Base-by-base conservation (phyloP, 2,888 invertebrate species). In the Rhagonycha lutea region DNA sequence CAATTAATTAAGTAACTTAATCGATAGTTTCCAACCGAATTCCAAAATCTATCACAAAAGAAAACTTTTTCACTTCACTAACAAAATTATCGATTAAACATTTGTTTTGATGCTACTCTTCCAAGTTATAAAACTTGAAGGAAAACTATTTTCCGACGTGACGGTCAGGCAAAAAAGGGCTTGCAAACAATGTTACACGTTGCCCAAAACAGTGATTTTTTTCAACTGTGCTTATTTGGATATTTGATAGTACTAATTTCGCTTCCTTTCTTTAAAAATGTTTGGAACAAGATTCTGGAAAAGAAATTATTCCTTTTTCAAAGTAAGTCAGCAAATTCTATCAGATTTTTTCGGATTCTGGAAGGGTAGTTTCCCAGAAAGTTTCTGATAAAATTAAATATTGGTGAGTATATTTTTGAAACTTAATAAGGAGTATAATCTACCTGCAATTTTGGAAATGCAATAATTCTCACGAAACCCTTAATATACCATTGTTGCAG, bases 401-500 rank as follows among this genome's bases (percentile, higher is more conserved):
- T 4, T 32, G 12, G 12, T 11, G 1, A 29, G 12, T 47, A n/a
- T 47, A n/a, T 47, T 47, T 28, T n/a, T 7, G n/a, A n/a, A 47
- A 47, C n/a, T 7, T 47, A 47, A 47, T 47, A 47, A 47, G 47
- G 8, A n/a, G 47, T 47, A 47, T 47, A 47, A 47, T n/a, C 47
- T 47, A 47, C 47, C 47, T 69, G 68, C 68, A 69, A 47, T 60
- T 60, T 69, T 69, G 28, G 24, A 14, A 69, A 69, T 60, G 60
- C 10, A 23, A 69, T 61, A 69, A 24, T 79, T 79, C 80, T 80
- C 80, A 80, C 76, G 77, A 78, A 75, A 77, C 72, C 73, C 76
- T 77, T 78, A 80, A 79, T 76, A 75, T 76, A 70, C 75, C 80
- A 74, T 79, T 81, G 79, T 79, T 80, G 47, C 65, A 12, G 65